Evolutionary conservation across 2,888 invertebrate species (phyloP), one percentile per base, ranked within the genome.

Genomic region (Melanostoma scalare): DNA sequence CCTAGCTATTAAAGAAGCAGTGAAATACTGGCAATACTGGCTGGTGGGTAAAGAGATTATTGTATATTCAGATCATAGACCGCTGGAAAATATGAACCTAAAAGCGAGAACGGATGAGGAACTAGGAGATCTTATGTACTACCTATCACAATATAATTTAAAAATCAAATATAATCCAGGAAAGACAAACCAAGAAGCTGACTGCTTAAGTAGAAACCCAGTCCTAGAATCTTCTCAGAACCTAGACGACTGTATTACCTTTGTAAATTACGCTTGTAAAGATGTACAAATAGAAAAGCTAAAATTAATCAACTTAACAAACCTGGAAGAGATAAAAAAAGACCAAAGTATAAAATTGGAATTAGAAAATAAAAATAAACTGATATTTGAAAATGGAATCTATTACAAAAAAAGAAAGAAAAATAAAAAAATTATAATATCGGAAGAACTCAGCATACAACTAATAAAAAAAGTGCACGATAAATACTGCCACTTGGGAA

Each of bases 11-110:
- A 86, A 79, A 72, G 74, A 85, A 46, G 40, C 80, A 60, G 44
- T 78, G 52, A 82, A 69, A 63, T 86, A 85, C 73, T 86, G 82
- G 85, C 82, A 85, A 56, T 63, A 86, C 42, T 61, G 69, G 58
- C 63, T 82, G 2, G 82, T 85, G 52, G 75, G 68, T 3, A 86
- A 56, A 73, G 20, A 48, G 30, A 77, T 86, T 56, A 75, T 30
- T 35, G 77, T 86, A 9, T 79, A 63, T 44, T 79, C 50, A 33
- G 76, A 86, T 48, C 85, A 84, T 33, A 86, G 85, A 72, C 85
- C 85, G 6, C 44, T 85, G 8, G 72, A 85, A 71, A 85, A 72
- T 6, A 68, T 85, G 42, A 81, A 74, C 36, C 36, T 82, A 10
- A 82, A 81, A 72, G n/a, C 76, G 4, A 71, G 76, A 76, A 71